Evolutionary conservation across 2,797 vertebrate species (phyloP).

Genomic region (Myioborus miniatus): DNA sequence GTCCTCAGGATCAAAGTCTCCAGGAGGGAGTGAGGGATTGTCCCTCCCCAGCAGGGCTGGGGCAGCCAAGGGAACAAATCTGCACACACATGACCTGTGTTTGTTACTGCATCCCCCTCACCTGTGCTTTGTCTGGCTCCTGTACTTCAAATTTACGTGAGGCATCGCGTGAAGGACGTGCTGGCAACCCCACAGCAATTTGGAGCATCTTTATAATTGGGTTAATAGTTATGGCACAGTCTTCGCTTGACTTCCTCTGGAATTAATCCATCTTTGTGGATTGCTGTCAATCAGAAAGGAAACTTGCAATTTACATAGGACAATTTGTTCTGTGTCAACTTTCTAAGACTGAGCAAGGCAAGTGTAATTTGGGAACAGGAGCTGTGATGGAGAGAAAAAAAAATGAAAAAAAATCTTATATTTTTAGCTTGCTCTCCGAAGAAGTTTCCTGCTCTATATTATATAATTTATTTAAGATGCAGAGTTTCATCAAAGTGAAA

Average conservation of each 20-base stretch:
- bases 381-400: constrained; percentile 45
- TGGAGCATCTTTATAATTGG: constrained; percentile 11
- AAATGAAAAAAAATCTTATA: neutral
- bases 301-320: constrained; percentile 65
- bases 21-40: neutral
- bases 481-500: neutral
- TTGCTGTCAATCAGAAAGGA: constrained; percentile 50
- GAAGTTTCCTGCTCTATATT: constrained; percentile 46
- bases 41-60: neutral
- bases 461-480: constrained; percentile 50
- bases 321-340: constrained; percentile 67
- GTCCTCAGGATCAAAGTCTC: neutral
- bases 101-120: neutral
- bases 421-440: constrained; percentile 56
- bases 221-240: constrained; percentile 23
- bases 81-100: neutral
- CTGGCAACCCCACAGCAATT: neutral
- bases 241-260: constrained; percentile 49
- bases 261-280: constrained; percentile 64
- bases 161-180: neutral
- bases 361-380: constrained; percentile 62
- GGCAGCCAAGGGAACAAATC: neutral
- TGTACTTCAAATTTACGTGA: fast-evolving
- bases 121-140: neutral
- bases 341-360: constrained; percentile 49